Evolutionary conservation across 2,113 vertebrate genomes (phyloP), one percentile per base, ranked within the genome.

Genomic region (Murina feae): DNA sequence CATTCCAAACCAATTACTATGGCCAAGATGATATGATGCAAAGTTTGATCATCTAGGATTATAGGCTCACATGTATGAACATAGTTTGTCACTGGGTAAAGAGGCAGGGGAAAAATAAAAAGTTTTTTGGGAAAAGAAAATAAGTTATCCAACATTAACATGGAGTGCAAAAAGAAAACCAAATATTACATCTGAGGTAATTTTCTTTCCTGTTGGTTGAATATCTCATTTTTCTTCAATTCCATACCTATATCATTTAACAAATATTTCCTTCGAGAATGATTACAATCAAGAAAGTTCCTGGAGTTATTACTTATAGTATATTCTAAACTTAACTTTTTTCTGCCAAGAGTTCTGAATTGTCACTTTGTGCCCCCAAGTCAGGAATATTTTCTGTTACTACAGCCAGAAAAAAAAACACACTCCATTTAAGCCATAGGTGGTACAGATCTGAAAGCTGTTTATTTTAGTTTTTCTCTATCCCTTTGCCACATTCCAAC

Each of bases 301-400:
- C 72, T 92, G 17, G 82, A 95, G 74, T 93, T 30, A 21, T 84
- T 78, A 60, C 44, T 39, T 76, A 65, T 0, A 68, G 9, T 69
- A 58, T 94, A 75, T 86, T 95, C 69, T 79, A 82, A 86, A 91
- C 20, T 96, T 86, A 51, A 86, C n/a, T 90, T 92, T 20, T 91
- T 93, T 89, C 39, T 75, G 10, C 39, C 32, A 66, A 68, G 60
- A 79, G 28, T 76, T 97, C 44, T 79, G 74, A 91, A 86, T 90
- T 96, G 37, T 37, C 74, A 91, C 28, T 79, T 84, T 87, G 37
- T 71, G 71, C 84, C 42, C 32, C 14, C 58, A 75, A 83, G 55
- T 94, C 35, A 51, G 30, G 44, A 91, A 71, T 94, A 66, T 84
- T 84, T 94, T 80, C 83, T 75, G 17, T 96, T 71, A 92, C 95